These are phyloP conservation scores for Oenanthe melanoleuca DNA, from an alignment of 2,113 vertebrate genomes.

Conservation along the genomic window DNA sequence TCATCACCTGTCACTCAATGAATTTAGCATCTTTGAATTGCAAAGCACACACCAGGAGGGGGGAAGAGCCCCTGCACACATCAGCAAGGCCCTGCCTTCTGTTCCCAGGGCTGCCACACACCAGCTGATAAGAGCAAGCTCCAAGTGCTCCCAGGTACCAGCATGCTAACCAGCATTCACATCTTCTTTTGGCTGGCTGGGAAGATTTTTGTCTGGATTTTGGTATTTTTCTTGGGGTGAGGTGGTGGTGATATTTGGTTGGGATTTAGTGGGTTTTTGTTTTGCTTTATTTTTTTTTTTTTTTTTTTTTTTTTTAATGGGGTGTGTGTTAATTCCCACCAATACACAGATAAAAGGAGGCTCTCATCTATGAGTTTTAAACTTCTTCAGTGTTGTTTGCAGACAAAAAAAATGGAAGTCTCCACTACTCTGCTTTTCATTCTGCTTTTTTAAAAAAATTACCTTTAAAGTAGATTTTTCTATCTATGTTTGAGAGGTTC, in stretches of 20 bases:
- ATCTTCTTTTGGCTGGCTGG: neutral
- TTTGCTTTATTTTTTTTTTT: neutral
- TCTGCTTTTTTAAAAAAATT: neutral
- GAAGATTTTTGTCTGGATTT: neutral
- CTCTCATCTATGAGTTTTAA: neutral
- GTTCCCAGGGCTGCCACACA: conserved; percentile 19
- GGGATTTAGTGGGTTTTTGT: neutral
- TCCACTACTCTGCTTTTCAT: neutral
- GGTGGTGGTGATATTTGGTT: too few species aligned
- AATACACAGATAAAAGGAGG: neutral
- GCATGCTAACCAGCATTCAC: neutral
- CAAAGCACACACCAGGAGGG: neutral
- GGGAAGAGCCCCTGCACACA: neutral
- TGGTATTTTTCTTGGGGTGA: neutral
- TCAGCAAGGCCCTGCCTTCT: neutral
- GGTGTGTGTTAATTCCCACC: neutral
- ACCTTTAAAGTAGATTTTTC: neutral
- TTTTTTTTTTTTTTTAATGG: neutral
- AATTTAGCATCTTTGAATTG: conserved; percentile 57
- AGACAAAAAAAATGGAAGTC: neutral
- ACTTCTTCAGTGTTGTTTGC: neutral
- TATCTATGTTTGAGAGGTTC: neutral
- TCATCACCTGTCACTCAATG: conserved; percentile 22
- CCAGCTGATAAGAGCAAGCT: conserved; percentile 9
- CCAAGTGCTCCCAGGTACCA: neutral